Percentiles rank a stretch among this genome's conserved stretches.
phyloP scores from a whole-genome alignment of 37 sponge, comb jelly and placozoan species.

The Oscarella lobularis region DNA sequence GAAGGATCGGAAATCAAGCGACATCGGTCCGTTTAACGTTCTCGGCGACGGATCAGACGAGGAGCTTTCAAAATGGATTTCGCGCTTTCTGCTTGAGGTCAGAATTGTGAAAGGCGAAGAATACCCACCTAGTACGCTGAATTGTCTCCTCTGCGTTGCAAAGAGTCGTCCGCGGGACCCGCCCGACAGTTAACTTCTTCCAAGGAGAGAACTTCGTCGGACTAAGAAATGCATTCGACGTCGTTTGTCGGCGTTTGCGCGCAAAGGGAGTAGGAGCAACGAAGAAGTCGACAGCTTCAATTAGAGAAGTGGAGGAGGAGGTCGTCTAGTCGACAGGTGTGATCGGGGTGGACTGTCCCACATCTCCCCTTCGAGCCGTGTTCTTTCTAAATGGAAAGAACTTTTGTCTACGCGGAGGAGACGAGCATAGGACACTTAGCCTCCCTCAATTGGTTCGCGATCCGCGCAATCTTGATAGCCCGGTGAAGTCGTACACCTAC shows the following conservation, averaged over 20 bases:
- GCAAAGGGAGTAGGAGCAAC: too few species aligned
- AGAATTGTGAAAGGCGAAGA: neutral
- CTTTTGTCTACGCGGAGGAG: neutral
- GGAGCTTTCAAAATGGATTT: neutral
- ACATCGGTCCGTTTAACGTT: neutral
- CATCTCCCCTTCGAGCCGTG: neutral
- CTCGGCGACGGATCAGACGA: neutral
- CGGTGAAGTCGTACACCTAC: constrained; percentile 6
- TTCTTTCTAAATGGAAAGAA: neutral
- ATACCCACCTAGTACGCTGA: neutral
- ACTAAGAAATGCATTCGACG: neutral
- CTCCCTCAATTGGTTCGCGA: neutral
- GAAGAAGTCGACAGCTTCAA: too few species aligned
- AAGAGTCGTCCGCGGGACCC: neutral
- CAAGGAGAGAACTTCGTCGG: neutral
- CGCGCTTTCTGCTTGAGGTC: neutral
- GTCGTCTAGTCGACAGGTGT: too few species aligned
- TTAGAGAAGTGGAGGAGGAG: too few species aligned
- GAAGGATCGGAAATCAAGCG: too few species aligned
- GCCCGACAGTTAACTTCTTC: neutral
- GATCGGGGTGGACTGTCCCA: neutral
- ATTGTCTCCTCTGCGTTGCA: neutral
- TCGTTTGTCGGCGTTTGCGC: too few species aligned
- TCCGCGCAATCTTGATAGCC: neutral
- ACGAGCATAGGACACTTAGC: neutral